Evolutionary conservation across 1,140 invertebrate genomes (phyloP), one percentile per base, ranked within the genome.

Genomic region (Micrasema minimum): DNA sequence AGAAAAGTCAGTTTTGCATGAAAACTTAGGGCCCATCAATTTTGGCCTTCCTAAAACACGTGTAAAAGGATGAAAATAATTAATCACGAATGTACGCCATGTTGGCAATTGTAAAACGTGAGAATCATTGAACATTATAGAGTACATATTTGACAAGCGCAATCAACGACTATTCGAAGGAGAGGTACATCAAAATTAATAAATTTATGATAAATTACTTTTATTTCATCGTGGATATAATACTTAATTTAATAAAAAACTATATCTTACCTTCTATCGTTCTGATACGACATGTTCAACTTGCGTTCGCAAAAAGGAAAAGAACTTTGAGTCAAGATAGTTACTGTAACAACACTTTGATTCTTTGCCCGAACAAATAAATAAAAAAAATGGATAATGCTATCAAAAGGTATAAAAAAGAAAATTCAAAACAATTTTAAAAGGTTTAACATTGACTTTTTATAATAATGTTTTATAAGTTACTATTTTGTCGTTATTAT

Each of bases 281-380:
- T 82, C 79, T 88, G 86, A 87, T 88, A 88, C 81, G 90, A 91
- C 90, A 91, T 91, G 88, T 90, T 90, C 85, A 84, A 88, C 87
- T 89, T 84, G 85, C 86, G 84, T 85, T 87, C 84, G 85, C 83
- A 83, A 86, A 87, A 86, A 87, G 86, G 87, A 88, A 91, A 91
- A 90, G 88, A 88, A 87, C 86, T 26, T 16, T 14, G 11, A 84
- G 80, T 79, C 83, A 84, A 83, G 82, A 80, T 82, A 62, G 57
- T 51, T 16, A 62, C 35, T 64, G 26, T 51, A 59, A 2, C 7
- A 59, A 38, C 31, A 37, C 16, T 61, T 64, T 31, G 26, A 31
- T 31, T 31, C 7, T 4, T 31, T n/a, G n/a, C n/a, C n/a, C n/a
- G n/a, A n/a, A n/a, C n/a, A n/a, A n/a, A n/a, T n/a, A n/a, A n/a